These are phyloP conservation scores for Isaurus tuberculatus DNA, from an alignment of 92 coral and sea anemone genomes.

Conservation along the genomic window DNA sequence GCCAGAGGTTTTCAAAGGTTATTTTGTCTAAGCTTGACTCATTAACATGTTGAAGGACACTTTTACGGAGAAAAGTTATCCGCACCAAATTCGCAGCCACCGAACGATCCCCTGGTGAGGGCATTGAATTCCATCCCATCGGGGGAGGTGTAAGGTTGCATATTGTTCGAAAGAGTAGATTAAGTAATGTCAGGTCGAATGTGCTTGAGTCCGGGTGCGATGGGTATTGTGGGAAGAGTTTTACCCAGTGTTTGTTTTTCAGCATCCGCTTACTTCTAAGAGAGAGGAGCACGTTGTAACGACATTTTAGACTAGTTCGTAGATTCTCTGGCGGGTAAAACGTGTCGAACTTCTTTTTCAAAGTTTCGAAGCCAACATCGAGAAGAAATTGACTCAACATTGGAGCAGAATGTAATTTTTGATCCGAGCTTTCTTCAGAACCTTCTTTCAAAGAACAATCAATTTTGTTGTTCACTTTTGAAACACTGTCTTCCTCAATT, in stretches of 20 bases:
- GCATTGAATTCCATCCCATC: constrained; percentile 7
- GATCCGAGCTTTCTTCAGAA: not conserved
- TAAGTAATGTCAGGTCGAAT: constrained; percentile 22
- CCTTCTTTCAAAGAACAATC: not conserved
- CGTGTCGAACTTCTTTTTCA: constrained; percentile 6
- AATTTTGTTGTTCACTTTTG: not conserved
- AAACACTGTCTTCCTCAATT: not conserved
- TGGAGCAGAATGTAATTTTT: constrained; percentile 14
- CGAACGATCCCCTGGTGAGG: constrained; percentile 13
- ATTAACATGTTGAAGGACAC: constrained; percentile 5
- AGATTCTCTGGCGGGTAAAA: constrained; percentile 14
- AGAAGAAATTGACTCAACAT: constrained; percentile 13
- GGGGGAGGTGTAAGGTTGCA: constrained; percentile 42
- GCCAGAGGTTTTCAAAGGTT: constrained; percentile 29
- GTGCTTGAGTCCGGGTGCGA: constrained; percentile 33
- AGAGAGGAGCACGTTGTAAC: constrained; percentile 29
- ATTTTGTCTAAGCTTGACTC: constrained; percentile 8
- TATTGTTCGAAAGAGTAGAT: constrained; percentile 28
- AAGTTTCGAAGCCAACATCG: constrained; percentile 16
- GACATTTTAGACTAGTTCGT: constrained; percentile 23
- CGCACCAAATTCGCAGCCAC: constrained; percentile 37
- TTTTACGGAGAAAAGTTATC: not conserved
- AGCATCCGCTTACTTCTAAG: constrained; percentile 31
- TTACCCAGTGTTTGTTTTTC: constrained; percentile 24
- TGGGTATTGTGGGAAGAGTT: constrained; percentile 39